These are phyloP conservation scores for Drosophila watanabei DNA, from an alignment of 1,140 invertebrate species.

Conservation along the genomic window DNA sequence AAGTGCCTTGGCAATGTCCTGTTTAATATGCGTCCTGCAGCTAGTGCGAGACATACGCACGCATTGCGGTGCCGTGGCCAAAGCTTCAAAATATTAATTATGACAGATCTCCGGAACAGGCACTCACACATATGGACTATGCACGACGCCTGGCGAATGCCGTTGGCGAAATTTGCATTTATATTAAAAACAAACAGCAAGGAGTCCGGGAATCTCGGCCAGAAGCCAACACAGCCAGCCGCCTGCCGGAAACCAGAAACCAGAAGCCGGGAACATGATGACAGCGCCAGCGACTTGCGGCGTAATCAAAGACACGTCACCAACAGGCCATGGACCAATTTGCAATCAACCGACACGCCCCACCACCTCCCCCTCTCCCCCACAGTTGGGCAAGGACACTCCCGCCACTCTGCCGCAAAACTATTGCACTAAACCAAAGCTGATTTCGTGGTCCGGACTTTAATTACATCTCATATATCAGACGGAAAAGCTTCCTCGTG, in stretches of 20 bases:
- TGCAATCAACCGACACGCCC: constrained; percentile 48
- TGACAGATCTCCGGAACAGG: constrained; percentile 59
- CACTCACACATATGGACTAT: constrained; percentile 40
- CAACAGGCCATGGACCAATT: constrained; percentile 78
- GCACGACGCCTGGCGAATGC: constrained; percentile 46
- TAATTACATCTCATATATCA: constrained; percentile 85
- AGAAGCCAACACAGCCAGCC: constrained; percentile 22
- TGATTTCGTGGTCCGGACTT: constrained; percentile 75
- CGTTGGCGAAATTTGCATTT: constrained; percentile 81
- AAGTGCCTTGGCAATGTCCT: constrained; percentile 24
- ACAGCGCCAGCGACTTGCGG: constrained; percentile 78
- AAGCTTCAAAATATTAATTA: constrained; percentile 81
- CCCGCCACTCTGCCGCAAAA: constrained; percentile 34
- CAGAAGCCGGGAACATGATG: constrained; percentile 53
- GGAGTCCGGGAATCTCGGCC: constrained; percentile 51
- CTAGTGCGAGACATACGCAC: constrained; percentile 46
- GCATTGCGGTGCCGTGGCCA: constrained; percentile 60
- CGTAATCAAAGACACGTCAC: constrained; percentile 82
- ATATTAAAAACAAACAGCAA: constrained; percentile 81
- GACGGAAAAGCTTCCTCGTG: constrained; percentile 33
- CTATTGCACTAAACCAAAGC: constrained; percentile 70
- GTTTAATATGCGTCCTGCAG: constrained; percentile 72
- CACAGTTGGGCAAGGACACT: background rate
- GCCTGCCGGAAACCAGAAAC: constrained; percentile 22
- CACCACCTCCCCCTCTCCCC: background rate